Conservation (phyloP, 1,140 invertebrate species). For the Dysdera silvatica region DNA sequence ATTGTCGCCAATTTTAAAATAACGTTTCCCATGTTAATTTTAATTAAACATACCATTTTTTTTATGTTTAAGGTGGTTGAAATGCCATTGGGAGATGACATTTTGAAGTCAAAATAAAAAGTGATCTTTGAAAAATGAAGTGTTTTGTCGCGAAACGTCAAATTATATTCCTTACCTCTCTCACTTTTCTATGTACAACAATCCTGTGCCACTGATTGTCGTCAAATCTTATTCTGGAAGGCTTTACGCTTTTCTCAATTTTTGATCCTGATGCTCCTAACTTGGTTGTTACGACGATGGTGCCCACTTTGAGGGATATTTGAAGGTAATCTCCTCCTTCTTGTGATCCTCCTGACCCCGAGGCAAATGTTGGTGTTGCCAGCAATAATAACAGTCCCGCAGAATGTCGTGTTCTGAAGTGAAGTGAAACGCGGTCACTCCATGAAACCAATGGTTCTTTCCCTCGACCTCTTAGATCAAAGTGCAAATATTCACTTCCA, state of each 20-base stretch:
- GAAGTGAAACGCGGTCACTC: conserved; percentile 77
- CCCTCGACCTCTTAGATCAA: conserved; percentile 66
- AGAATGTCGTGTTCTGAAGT: conserved; percentile 84
- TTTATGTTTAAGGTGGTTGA: no score
- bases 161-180: conserved; percentile 61
- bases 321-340: conserved; percentile 83
- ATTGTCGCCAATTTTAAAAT: no score
- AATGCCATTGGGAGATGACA: no score
- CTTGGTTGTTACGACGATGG: conserved; percentile 80
- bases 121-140: no score
- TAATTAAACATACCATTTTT: no score
- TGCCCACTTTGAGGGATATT: conserved; percentile 78
- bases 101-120: no score
- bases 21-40: no score
- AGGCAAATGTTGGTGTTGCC: no score
- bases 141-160: no score
- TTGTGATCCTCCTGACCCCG: conserved; percentile 53
- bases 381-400: conserved; percentile 79
- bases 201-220: conserved; percentile 97
- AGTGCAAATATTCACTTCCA: conserved; percentile 83
- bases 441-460: conserved; percentile 73
- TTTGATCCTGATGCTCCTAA: conserved; percentile 81
- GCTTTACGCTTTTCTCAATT: conserved; percentile 73
- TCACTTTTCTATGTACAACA: conserved; percentile 72
- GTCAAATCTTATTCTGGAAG: conserved; percentile 78